Base-by-base conservation (phyloP, 2,113 vertebrate species). In the Globicephala melas region DNA sequence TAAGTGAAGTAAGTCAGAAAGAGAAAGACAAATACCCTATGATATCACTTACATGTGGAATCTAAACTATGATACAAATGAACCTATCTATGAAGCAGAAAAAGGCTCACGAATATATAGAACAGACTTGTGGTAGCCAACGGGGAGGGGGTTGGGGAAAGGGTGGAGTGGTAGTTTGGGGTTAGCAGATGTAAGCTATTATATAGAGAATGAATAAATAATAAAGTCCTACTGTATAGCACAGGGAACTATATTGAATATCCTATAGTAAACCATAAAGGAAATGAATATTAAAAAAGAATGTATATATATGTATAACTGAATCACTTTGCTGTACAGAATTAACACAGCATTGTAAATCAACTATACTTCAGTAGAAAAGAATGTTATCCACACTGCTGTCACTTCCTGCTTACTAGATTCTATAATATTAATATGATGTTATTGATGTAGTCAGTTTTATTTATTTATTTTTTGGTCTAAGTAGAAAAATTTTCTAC, bases 131-230 rank as follows among this genome's bases (percentile, higher is more conserved):
- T 33, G 74, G 17, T 77, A 53, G 74, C 47, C 50, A 77, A 33
- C 11, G 28, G 44, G 44, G 47, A 53, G 44, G 28, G 28, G 0
- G 0, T 6, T 77, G 10, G 31, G 9, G 5, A 5, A 77, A 44
- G 5, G 2, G 9, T 33, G 1, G 5, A 77, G 28, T 11, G 17
- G 28, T 10, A 21, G 20, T 28, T 13, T 33, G 44, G 47, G 17
- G 20, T 53, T 50, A 77, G 47, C 44, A 33, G 47, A 53, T 53
- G 74, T 33, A 53, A 33, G 44, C 17, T 77, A 33, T 77, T 53
- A 77, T 33, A 77, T 21, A 21, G 1, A 77, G 17, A 53, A 31
- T 77, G 74, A 18, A 77, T 21, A 53, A 53, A 50, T 4, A 50
- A 28, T 74, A 31, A 73, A 77, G 28, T 50, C 17, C 74, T 77